Percentiles rank a stretch among this genome's conserved stretches.
Conservation (phyloP, 2,113 vertebrate species). For the Callithrix jacchus region DNA sequence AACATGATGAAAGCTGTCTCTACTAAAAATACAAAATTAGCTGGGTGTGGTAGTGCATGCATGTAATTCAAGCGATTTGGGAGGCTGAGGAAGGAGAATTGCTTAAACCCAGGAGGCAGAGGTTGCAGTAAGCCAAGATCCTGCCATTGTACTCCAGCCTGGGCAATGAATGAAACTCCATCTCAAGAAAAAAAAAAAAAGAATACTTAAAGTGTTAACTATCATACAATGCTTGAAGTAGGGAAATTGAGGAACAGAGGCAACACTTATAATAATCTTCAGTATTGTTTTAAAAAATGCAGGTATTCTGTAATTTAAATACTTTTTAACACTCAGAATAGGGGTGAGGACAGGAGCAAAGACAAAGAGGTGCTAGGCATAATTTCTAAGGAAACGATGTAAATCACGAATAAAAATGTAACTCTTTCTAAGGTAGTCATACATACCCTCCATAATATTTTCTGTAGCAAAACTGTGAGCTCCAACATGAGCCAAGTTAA, state of each 20-base stretch:
- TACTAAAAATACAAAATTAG: no score
- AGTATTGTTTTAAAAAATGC: neutral
- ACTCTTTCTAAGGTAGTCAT: neutral
- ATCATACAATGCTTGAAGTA: neutral
- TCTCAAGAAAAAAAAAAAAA: no score
- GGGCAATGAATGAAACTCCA: no score
- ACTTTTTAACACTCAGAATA: neutral
- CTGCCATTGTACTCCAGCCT: no score
- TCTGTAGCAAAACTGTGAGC: conserved; percentile 36
- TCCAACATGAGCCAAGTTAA: neutral
- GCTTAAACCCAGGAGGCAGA: no score
- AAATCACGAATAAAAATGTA: neutral
- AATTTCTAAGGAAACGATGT: neutral
- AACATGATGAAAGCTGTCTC: no score
- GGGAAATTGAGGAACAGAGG: neutral
- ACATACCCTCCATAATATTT: conserved; percentile 69
- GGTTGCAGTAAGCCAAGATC: no score
- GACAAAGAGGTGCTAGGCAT: neutral
- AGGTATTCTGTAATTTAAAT: neutral
- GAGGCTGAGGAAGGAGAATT: no score
- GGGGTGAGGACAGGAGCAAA: neutral
- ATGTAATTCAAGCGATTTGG: no score
- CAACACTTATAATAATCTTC: neutral
- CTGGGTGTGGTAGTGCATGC: no score
- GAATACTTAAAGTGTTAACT: neutral